phyloP scores from a whole-genome alignment of 2,797 vertebrate species.

The Hipposideros larvatus region DNA sequence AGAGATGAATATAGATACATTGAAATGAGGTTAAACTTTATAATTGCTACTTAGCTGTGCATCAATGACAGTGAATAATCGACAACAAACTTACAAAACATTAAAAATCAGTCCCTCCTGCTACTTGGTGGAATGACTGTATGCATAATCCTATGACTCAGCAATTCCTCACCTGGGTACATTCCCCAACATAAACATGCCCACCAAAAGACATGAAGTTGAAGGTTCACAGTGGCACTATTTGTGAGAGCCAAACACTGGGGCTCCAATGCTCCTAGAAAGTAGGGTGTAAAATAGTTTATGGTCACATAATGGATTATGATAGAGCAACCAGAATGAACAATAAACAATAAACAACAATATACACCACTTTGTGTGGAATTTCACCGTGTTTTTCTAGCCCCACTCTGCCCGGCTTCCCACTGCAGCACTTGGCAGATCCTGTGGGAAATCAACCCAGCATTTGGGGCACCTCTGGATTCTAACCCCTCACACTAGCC shows the following conservation, averaged over 20 bases:
- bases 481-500: background rate
- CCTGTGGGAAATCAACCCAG: background rate
- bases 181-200: background rate
- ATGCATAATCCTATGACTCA: background rate
- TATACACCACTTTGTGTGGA: too few relatives aligned
- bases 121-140: background rate
- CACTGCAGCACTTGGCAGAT: background rate
- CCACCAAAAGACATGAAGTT: background rate
- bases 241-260: background rate
- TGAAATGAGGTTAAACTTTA: background rate
- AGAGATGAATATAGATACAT: background rate
- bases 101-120: background rate
- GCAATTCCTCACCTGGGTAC: background rate
- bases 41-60: background rate
- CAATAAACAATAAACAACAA: background rate
- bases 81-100: background rate
- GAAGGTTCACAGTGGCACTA: background rate
- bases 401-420: background rate
- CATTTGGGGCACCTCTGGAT: background rate
- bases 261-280: background rate
- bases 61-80: background rate
- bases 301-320: background rate
- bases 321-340: background rate
- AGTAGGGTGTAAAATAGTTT: background rate
- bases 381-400: background rate